These are phyloP conservation scores for Panonychus citri DNA, from an alignment of 1,140 invertebrate genomes.

Conservation along the genomic window DNA sequence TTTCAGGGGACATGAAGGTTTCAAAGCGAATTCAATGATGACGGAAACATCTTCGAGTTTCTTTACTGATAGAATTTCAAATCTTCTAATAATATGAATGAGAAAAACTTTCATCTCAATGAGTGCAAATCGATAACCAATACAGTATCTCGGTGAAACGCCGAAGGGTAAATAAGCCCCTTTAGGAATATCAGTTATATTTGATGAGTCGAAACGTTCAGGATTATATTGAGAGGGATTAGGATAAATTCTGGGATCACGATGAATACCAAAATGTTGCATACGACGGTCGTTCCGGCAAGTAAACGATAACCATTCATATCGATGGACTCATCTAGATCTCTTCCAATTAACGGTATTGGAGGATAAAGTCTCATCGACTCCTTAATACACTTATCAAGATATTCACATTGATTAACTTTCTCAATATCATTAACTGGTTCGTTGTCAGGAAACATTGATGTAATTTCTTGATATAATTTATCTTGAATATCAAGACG, in stretches of 20 bases:
- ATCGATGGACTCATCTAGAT: conserved; percentile 1
- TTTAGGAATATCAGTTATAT: too few relatives aligned
- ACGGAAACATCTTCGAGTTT: too few relatives aligned
- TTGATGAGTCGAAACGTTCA: too few relatives aligned
- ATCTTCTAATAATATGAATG: too few relatives aligned
- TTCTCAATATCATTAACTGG: not conserved
- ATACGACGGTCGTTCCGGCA: conserved; percentile 23
- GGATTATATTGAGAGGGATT: too few relatives aligned
- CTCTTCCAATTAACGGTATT: conserved; percentile 29
- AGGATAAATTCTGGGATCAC: conserved; percentile 35
- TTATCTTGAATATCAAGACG: not conserved
- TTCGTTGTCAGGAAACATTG: not conserved
- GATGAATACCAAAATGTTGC: conserved; percentile 32
- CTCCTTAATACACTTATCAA: conserved; percentile 29
- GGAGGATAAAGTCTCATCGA: conserved; percentile 33
- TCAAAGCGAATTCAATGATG: too few relatives aligned
- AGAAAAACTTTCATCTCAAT: too few relatives aligned
- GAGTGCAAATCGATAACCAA: too few relatives aligned
- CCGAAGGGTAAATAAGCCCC: too few relatives aligned
- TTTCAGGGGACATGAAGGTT: too few relatives aligned
- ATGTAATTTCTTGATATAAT: not conserved
- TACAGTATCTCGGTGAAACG: too few relatives aligned
- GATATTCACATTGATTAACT: not conserved
- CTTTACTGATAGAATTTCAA: too few relatives aligned
- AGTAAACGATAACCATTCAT: conserved; percentile 12